phyloP scores from a whole-genome alignment of 2,113 vertebrate species.

The Phylloscopus trochiloides region DNA sequence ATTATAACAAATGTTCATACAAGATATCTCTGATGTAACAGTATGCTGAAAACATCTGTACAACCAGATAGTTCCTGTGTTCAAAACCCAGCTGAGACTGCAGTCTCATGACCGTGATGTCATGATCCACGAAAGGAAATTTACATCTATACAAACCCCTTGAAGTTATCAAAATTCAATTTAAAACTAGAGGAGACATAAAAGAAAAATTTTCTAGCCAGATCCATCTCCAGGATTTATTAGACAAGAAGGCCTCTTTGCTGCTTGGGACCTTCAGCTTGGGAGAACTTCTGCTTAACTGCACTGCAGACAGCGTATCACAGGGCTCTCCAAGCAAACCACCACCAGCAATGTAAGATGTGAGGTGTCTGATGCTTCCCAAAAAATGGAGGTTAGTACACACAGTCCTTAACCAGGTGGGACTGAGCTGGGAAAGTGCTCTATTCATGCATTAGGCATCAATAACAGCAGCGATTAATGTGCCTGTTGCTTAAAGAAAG shows the following conservation, averaged over 20 bases:
- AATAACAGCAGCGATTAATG: rapidly evolving
- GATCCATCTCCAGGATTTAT: background rate
- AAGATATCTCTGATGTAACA: slow-evolving; percentile 3
- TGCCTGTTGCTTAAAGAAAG: background rate
- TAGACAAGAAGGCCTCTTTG: background rate
- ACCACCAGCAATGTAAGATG: background rate
- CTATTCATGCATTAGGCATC: background rate
- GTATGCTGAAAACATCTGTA: slow-evolving; percentile 58
- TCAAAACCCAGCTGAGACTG: slow-evolving; percentile 18
- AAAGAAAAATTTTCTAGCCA: background rate
- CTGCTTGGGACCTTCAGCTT: background rate
- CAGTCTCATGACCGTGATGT: background rate
- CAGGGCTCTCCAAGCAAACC: background rate
- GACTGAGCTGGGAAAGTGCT: background rate
- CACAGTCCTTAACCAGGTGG: background rate
- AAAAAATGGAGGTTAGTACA: background rate
- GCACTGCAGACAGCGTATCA: rapidly evolving
- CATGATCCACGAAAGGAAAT: background rate
- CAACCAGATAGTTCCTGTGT: background rate
- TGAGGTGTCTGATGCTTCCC: background rate
- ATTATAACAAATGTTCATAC: background rate
- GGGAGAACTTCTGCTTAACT: background rate
- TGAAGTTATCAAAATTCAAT: background rate
- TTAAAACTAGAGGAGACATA: background rate
- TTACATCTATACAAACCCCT: background rate